phyloP scores from a whole-genome alignment of 2,888 invertebrate species.

The Muschampia plurimacula region DNA sequence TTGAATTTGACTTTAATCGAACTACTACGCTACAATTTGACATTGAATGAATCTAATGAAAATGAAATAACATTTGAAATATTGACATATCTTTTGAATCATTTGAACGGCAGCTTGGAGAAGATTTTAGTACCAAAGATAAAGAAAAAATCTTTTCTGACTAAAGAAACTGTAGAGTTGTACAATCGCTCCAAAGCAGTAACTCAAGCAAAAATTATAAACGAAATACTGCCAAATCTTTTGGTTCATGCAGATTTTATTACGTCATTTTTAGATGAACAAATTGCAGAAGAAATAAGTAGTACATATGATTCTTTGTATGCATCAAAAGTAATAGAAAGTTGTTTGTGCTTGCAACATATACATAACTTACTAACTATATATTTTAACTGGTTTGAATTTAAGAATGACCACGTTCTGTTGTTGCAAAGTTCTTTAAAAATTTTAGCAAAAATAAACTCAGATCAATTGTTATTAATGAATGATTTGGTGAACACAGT shows the following conservation, averaged over 20 bases:
- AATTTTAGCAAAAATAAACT: conserved; percentile 62
- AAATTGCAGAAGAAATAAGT: conserved; percentile 48
- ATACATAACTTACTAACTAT: conserved; percentile 84
- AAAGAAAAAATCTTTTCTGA: conserved; percentile 69
- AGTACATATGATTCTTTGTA: conserved; percentile 50
- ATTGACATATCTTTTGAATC: conserved; percentile 66
- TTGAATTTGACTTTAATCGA: conserved; percentile 66
- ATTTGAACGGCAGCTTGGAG: conserved; percentile 63
- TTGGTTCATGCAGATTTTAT: conserved; percentile 64
- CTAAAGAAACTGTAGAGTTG: conserved; percentile 55
- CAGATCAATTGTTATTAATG: conserved; percentile 59
- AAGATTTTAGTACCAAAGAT: conserved; percentile 68
- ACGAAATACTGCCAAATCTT: conserved; percentile 65
- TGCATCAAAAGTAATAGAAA: conserved; percentile 58
- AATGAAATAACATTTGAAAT: conserved; percentile 62
- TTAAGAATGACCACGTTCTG: conserved; percentile 75
- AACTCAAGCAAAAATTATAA: conserved; percentile 63
- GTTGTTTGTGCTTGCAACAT: conserved; percentile 80
- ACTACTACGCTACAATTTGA: conserved; percentile 64
- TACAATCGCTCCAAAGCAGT: conserved; percentile 69
- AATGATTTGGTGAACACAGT: conserved; percentile 69
- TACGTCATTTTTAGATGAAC: conserved; percentile 59
- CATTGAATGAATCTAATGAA: conserved; percentile 55
- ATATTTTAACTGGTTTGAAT: conserved; percentile 88
- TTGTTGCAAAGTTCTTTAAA: conserved; percentile 71